Evolutionary conservation across 2,113 vertebrate species (phyloP), one percentile per base, ranked within the genome.

Genomic region (Platichthys flesus): DNA sequence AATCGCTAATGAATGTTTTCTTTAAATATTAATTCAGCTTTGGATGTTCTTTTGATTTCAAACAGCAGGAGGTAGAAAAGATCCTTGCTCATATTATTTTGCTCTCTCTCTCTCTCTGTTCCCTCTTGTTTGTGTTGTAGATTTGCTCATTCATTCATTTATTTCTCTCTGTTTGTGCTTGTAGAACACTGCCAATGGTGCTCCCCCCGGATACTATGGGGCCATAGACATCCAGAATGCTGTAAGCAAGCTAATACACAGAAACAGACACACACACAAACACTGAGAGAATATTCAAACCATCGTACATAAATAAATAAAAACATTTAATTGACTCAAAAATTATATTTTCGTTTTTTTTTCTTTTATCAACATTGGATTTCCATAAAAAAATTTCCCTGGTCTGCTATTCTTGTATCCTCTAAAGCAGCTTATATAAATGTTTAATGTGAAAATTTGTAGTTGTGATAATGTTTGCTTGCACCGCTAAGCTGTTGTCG

Each of bases 181-280:
- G 56, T 80, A 92, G 94, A 92, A 93, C 85, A 92, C 92, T 80
- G 88, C 87, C 86, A 92, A 89, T 71, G 86, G 91, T 73, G 83
- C 81, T 89, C 78, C 81, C 37, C 90, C 67, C 58, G 92, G 74
- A 80, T 93, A 76, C 71, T 94, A 82, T 78, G 88, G 92, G 20
- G 79, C 82, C 90, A 87, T 94, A 91, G 89, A 93, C 89, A 91
- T 94, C 80, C 82, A 91, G 84, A 93, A 93, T 64, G 84, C 90
- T 86, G 82, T 91, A 85, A 94, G 83, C 80, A 51, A 64, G 78
- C 81, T 58, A 21, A 79, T 10, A 52, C 26, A 60, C 16, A 23
- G 9, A 42, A 4, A 63, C 5, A 63, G 12, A 63, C 37, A 45
- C 20, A 42, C 35, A 42, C 60, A 62, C 23, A 56, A 12, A 14